Evolutionary conservation across 2,888 invertebrate species (phyloP).

Genomic region (Acholoe squamosa): DNA sequence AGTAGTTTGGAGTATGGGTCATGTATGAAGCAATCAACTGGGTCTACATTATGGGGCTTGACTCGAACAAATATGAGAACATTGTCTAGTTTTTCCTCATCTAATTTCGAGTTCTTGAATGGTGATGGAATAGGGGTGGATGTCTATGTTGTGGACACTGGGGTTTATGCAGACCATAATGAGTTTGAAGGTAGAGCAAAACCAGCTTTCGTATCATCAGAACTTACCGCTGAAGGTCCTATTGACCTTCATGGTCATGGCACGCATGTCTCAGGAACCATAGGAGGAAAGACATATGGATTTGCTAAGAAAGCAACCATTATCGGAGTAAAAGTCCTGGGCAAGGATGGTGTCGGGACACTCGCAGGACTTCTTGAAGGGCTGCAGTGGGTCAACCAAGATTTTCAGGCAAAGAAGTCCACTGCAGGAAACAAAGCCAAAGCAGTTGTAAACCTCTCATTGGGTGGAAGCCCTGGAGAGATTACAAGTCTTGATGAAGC

Average conservation of each 20-base stretch:
- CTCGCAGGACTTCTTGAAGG: slow-evolving; percentile 51
- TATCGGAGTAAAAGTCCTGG: slow-evolving; percentile 65
- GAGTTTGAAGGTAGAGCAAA: slow-evolving; percentile 63
- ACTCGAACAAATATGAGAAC: background rate
- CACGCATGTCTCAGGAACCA: slow-evolving; percentile 64
- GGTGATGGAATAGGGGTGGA: slow-evolving; percentile 59
- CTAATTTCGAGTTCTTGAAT: slow-evolving; percentile 22
- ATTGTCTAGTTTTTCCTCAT: background rate
- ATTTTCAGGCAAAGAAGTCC: slow-evolving; percentile 30
- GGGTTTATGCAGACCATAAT: slow-evolving; percentile 51
- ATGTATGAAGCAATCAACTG: slow-evolving; percentile 30
- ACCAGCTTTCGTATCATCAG: background rate
- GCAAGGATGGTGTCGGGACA: slow-evolving; percentile 61
- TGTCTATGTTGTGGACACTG: slow-evolving; percentile 65
- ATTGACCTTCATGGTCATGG: slow-evolving; percentile 64
- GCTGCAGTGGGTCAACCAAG: slow-evolving; percentile 53
- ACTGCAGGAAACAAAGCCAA: background rate
- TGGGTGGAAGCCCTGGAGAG: slow-evolving; percentile 58
- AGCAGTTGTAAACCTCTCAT: slow-evolving; percentile 54
- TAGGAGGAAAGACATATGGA: slow-evolving; percentile 64
- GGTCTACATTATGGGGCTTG: slow-evolving; percentile 43
- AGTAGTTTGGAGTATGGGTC: background rate
- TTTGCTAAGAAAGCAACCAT: slow-evolving; percentile 62
- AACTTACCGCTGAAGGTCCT: slow-evolving; percentile 2
- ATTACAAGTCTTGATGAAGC: slow-evolving; percentile 58